Base-by-base conservation (phyloP, 2,888 invertebrate species). In the Lasioglossum morio region DNA sequence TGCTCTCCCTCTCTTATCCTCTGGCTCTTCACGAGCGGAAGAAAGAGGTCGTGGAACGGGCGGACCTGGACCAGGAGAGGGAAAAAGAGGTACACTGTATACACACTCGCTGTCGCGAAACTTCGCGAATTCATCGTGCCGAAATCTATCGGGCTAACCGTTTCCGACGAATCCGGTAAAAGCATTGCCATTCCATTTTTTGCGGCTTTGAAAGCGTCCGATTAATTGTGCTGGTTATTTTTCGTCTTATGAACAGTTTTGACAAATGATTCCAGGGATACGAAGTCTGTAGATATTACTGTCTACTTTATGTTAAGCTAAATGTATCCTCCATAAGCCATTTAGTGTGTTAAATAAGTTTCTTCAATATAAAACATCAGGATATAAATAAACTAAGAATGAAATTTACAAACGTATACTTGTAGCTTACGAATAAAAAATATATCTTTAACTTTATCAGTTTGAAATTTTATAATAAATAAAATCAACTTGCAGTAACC, bases 1-100 rank as follows among this genome's bases (percentile, higher is more conserved):
- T 80, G 69, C 79, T 72, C 79, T 70, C 74, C 72, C 81, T 83
- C 83, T 82, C 85, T 84, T 83, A 63, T 87, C 85, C 89, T 83
- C 81, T 77, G 81, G 80, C 87, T 85, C 89, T 87, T 77, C 90
- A 85, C 80, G 74, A 60, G 73, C 70, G 89, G 87, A 90, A 87
- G 86, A 87, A 86, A 80, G 86, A 76, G 89, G 78, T 79, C 85
- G 82, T 77, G 83, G 79, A 82, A 73, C 79, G 79, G 77, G 40
- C n/a, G 63, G 84, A 76, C 40, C 72, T 43, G 40, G 40, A 57
- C 43, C 66, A 48, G 74, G 4, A 34, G 76, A 66, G 70, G 72
- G 48, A 30, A 48, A 84, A 79, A 76, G 86, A 77, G 72, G 79
- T 77, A 72, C 70, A 40, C 43, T 23, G 69, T 34, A 48, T 77